Conservation (phyloP, 2,888 invertebrate species). For the Eupithecia vulgata region DNA sequence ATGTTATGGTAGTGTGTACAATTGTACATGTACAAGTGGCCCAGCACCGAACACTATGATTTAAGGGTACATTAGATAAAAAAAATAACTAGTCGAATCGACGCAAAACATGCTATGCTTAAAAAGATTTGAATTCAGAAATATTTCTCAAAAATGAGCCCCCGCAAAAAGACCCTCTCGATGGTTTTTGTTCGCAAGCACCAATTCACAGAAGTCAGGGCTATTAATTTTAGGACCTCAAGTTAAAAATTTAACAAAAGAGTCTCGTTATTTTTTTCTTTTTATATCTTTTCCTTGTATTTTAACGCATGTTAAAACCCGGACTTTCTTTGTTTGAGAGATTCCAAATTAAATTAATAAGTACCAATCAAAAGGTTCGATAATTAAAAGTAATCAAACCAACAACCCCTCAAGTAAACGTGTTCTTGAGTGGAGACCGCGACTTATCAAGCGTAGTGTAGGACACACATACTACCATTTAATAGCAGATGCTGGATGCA, state of each 20-base stretch:
- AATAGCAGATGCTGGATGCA: too few species aligned
- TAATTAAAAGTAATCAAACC: too few species aligned
- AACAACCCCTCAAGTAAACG: too few species aligned
- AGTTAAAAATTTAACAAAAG: not conserved
- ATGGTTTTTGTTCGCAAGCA: not conserved
- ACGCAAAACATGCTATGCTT: too few species aligned
- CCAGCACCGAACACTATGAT: too few species aligned
- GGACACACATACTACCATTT: too few species aligned
- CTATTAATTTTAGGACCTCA: not conserved
- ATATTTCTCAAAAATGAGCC: not conserved
- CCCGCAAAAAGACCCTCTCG: not conserved
- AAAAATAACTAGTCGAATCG: too few species aligned
- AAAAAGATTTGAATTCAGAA: not conserved
- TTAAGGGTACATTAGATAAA: too few species aligned
- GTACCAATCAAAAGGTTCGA: not conserved
- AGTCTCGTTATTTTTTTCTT: not conserved
- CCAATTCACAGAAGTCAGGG: constrained; percentile 7
- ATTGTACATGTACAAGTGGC: too few species aligned
- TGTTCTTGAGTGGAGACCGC: too few species aligned
- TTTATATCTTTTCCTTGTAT: not conserved
- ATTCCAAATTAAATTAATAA: not conserved
- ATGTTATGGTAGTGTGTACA: too few species aligned
- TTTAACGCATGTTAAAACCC: not conserved
- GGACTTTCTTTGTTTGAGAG: not conserved
- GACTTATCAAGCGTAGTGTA: too few species aligned